Percentiles rank a stretch among this genome's conserved stretches.
These are phyloP conservation scores for Brevimyrus niger DNA, from an alignment of 2,113 vertebrate genomes.

Conservation along the genomic window DNA sequence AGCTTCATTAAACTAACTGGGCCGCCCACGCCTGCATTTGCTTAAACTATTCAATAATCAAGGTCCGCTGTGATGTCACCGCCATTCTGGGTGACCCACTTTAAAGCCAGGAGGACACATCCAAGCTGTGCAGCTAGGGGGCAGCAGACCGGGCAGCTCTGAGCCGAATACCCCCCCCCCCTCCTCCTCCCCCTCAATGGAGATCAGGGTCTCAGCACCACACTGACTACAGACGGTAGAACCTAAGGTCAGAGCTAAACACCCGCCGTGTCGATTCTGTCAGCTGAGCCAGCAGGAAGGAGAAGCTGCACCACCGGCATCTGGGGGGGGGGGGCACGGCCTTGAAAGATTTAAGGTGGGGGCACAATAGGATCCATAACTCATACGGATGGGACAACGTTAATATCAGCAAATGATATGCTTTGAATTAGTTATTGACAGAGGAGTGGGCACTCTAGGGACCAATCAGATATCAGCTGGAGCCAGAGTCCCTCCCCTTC, in stretches of 20 bases:
- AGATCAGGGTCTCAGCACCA: neutral
- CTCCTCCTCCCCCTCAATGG: too few relatives aligned
- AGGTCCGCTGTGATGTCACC: neutral
- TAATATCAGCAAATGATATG: neutral
- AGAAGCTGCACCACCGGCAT: too few relatives aligned
- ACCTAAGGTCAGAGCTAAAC: neutral
- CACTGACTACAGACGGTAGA: neutral
- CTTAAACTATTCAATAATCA: neutral
- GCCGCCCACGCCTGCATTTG: neutral
- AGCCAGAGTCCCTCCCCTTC: neutral
- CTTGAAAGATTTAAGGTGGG: neutral
- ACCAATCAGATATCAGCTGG: neutral
- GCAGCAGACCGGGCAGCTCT: neutral
- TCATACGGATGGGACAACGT: neutral
- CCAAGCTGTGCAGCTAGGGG: neutral
- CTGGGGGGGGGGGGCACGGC: neutral
- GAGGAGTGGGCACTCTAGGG: neutral
- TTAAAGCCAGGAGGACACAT: neutral
- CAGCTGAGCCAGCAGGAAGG: neutral
- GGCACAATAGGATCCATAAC: neutral
- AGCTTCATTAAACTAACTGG: neutral
- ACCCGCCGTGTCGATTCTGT: neutral
- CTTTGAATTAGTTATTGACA: neutral
- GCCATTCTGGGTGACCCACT: neutral
- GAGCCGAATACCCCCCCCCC: neutral